phyloP scores from a whole-genome alignment of 2,888 invertebrate genomes.

The Acronicta alni region DNA sequence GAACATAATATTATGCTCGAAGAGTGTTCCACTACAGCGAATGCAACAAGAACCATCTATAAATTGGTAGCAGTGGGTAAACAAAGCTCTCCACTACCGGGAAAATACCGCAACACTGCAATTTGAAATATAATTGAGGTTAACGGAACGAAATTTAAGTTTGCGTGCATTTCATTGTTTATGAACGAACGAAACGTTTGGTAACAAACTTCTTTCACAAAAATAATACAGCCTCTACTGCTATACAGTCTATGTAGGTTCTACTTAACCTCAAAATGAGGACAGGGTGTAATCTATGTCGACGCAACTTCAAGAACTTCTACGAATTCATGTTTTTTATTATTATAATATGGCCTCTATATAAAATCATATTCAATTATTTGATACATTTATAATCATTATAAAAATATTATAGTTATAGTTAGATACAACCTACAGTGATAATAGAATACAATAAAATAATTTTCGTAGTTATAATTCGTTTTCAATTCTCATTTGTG shows the following conservation, averaged over 20 bases:
- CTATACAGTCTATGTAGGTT: background rate
- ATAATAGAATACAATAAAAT: conserved; percentile 35
- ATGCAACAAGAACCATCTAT: conserved; percentile 54
- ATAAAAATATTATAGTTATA: conserved; percentile 25
- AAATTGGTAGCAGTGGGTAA: conserved; percentile 60
- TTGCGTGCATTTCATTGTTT: conserved; percentile 42
- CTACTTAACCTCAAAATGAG: too few relatives aligned
- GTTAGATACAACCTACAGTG: conserved; percentile 15
- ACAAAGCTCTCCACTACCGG: conserved; percentile 64
- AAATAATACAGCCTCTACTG: background rate
- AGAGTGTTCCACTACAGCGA: conserved; percentile 37
- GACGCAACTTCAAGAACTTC: background rate
- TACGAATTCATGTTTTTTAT: conserved; percentile 10
- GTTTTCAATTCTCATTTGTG: conserved; percentile 44
- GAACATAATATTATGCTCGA: conserved; percentile 38
- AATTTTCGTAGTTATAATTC: conserved; percentile 10
- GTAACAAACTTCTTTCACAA: conserved; percentile 11
- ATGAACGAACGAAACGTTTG: conserved; percentile 11
- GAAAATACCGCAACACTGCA: conserved; percentile 62
- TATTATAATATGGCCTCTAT: conserved; percentile 9
- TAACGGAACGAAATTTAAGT: conserved; percentile 58
- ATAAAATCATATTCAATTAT: conserved; percentile 20
- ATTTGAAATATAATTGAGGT: conserved; percentile 65
- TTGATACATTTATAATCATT: conserved; percentile 19
- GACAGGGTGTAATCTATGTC: too few relatives aligned